Evolutionary conservation across 1,140 invertebrate genomes (phyloP).

Genomic region (Goniozus legneri): DNA sequence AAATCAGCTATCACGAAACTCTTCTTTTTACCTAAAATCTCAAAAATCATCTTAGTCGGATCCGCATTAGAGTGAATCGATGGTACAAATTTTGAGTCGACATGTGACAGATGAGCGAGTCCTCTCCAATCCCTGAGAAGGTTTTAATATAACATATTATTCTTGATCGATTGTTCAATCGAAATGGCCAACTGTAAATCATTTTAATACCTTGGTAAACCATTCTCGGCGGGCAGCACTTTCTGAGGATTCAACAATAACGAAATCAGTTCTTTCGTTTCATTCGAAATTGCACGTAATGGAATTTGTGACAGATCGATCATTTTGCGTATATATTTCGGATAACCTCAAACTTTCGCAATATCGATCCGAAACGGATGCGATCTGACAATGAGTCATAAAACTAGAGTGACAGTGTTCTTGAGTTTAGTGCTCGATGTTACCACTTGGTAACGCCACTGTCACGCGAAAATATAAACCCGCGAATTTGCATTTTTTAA

Average conservation of each 20-base stretch:
- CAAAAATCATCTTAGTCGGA: constrained; percentile 56
- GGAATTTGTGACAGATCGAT: constrained; percentile 63
- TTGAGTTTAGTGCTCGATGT: no score
- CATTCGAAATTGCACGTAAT: constrained; percentile 56
- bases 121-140: constrained; percentile 66
- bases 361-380: no score
- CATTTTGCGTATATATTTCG: constrained; percentile 31
- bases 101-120: constrained; percentile 56
- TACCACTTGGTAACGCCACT: no score
- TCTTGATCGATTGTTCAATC: background rate
- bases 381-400: no score
- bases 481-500: no score
- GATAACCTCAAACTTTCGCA: background rate
- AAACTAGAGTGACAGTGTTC: no score
- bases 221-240: constrained; percentile 57
- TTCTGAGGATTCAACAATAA: constrained; percentile 61
- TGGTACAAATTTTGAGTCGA: constrained; percentile 50
- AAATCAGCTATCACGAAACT: constrained; percentile 55
- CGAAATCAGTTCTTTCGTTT: constrained; percentile 52
- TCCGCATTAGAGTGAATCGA: constrained; percentile 50
- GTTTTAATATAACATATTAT: background rate
- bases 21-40: constrained; percentile 48
- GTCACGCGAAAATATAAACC: no score
- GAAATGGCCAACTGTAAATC: constrained; percentile 1
- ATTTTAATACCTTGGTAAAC: constrained; percentile 52